A percentile compares a stretch with the other conserved stretches of the same genome.
These are phyloP conservation scores for Linepithema humile DNA, from an alignment of 1,140 invertebrate genomes.

Conservation along the genomic window DNA sequence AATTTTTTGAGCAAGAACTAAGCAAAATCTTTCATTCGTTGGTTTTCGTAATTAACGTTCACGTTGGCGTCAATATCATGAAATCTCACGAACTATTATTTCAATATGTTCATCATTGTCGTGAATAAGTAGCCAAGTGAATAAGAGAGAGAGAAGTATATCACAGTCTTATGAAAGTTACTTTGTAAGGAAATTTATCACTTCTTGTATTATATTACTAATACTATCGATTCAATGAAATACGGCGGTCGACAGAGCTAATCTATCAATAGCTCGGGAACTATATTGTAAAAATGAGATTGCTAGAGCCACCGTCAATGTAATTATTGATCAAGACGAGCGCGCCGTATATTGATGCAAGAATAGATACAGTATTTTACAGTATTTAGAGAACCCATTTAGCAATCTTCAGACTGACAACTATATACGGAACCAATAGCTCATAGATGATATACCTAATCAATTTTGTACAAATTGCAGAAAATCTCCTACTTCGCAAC, in stretches of 20 bases:
- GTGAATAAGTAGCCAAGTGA: not conserved
- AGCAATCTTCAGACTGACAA: conserved; percentile 44
- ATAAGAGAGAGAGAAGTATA: not conserved
- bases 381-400: not conserved
- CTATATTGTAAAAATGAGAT: not conserved
- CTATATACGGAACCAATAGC: conserved; percentile 32
- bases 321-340: not conserved
- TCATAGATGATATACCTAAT: conserved; percentile 9
- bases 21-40: not conserved
- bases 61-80: too few relatives aligned
- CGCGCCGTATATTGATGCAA: not conserved
- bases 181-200: not conserved
- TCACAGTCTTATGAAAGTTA: conserved; percentile 3
- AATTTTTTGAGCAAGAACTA: not conserved
- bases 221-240: not conserved
- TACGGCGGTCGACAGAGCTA: not conserved
- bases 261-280: not conserved
- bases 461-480: conserved; percentile 33
- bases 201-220: not conserved
- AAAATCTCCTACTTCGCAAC: conserved; percentile 22
- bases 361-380: not conserved
- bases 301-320: not conserved
- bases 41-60: conserved; percentile 6
- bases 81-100: not conserved
- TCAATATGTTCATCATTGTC: not conserved